Evolutionary conservation across 2,888 invertebrate genomes (phyloP).

Genomic region (Tetropium fuscum): DNA sequence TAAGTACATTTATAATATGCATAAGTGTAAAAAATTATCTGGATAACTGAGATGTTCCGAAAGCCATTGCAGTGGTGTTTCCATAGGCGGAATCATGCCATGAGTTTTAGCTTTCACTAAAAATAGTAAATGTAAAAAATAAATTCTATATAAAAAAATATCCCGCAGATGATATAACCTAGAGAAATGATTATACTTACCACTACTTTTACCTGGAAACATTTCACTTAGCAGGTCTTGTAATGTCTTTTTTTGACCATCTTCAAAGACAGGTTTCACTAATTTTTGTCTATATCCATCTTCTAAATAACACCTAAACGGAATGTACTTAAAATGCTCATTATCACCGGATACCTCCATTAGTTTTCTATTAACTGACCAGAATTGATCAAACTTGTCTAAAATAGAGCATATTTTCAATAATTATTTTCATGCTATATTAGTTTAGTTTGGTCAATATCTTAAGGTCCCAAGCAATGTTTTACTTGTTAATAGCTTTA

Average conservation of each 20-base stretch:
- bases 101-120: slow-evolving; percentile 86
- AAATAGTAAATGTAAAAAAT: not conserved
- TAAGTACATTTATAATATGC: slow-evolving; percentile 62
- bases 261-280: slow-evolving; percentile 80
- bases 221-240: slow-evolving; percentile 78
- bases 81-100: slow-evolving; percentile 87
- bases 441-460: too few species aligned
- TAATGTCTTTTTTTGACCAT: slow-evolving; percentile 79
- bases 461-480: too few species aligned
- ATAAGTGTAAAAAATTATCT: slow-evolving; percentile 97
- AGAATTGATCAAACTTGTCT: slow-evolving; percentile 99
- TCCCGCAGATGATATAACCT: slow-evolving; percentile 7
- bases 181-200: slow-evolving; percentile 52
- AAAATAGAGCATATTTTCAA: slow-evolving; percentile 62
- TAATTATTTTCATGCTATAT: too few species aligned
- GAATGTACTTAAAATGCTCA: slow-evolving; percentile 90
- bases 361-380: slow-evolving; percentile 95
- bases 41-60: slow-evolving; percentile 98
- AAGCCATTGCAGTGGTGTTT: slow-evolving; percentile 96
- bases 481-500: too few species aligned
- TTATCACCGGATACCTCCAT: slow-evolving; percentile 89
- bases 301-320: slow-evolving; percentile 84
- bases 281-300: slow-evolving; percentile 81
- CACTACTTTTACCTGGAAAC: slow-evolving; percentile 71
- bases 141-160: slow-evolving; percentile 30